phyloP scores from a whole-genome alignment of 2,113 vertebrate species.

The Paedocypris sp. region DNA sequence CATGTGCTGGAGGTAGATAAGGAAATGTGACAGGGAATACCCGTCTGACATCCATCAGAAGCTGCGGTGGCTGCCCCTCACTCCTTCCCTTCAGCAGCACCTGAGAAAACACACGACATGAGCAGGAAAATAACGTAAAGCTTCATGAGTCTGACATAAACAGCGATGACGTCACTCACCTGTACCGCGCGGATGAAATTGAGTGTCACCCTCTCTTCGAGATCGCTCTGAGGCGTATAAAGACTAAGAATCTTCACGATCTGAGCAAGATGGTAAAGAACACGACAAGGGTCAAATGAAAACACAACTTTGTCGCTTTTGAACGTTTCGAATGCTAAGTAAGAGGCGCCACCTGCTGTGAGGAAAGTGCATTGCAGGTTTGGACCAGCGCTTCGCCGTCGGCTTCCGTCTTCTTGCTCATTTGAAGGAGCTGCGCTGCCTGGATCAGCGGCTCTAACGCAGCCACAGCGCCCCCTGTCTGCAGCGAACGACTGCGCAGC shows the following conservation, averaged over 20 bases:
- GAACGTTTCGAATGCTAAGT: too few relatives aligned
- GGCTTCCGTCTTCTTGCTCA: slow-evolving; percentile 57
- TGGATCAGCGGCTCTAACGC: slow-evolving; percentile 67
- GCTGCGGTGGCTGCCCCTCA: slow-evolving; percentile 44
- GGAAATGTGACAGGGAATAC: slow-evolving; percentile 65
- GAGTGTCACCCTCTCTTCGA: slow-evolving; percentile 57
- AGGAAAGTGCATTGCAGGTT: slow-evolving; percentile 62
- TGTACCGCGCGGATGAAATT: slow-evolving; percentile 58
- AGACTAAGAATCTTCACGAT: slow-evolving; percentile 61
- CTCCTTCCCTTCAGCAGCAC: slow-evolving; percentile 49
- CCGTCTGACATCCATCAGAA: slow-evolving; percentile 56
- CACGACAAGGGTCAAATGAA: too few relatives aligned
- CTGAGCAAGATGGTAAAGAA: slow-evolving; percentile 37
- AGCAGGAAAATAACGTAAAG: too few relatives aligned
- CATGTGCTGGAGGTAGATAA: slow-evolving; percentile 6
- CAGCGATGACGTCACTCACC: slow-evolving; percentile 41
- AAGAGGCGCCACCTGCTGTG: slow-evolving; percentile 56
- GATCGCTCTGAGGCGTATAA: slow-evolving; percentile 54
- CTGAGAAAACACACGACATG: slow-evolving; percentile 30
- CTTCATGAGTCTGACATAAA: too few relatives aligned
- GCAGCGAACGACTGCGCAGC: slow-evolving; percentile 57
- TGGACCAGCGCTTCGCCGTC: slow-evolving; percentile 57
- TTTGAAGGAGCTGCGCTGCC: slow-evolving; percentile 67
- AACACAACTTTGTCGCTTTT: too few relatives aligned
- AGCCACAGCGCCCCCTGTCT: slow-evolving; percentile 50